Conservation (phyloP, 2,113 vertebrate genomes). For the Oncorhynchus keta region DNA sequence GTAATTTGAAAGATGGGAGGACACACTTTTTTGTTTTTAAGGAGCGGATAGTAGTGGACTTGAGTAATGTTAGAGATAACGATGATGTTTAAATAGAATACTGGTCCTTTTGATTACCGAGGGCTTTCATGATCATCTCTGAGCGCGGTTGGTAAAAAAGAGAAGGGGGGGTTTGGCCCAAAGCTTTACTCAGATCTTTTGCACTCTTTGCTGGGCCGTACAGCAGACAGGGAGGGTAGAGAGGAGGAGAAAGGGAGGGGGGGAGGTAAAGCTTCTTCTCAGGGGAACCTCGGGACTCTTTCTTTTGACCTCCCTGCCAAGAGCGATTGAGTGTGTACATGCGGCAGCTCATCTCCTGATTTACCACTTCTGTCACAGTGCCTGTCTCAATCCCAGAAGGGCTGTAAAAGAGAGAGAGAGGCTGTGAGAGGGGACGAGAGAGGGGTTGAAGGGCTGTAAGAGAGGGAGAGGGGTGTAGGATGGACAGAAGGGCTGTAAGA, state of each 20-base stretch:
- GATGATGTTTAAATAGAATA: constrained; percentile 52
- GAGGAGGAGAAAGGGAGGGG: not conserved
- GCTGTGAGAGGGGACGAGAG: no score
- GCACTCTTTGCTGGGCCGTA: not conserved
- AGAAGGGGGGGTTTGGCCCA: not conserved
- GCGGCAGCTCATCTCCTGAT: constrained; percentile 64
- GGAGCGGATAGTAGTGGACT: constrained; percentile 40
- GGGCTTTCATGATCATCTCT: constrained; percentile 34
- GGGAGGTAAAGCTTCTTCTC: constrained; percentile 55
- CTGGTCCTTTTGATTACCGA: constrained; percentile 49
- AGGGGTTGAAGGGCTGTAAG: not conserved
- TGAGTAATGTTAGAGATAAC: constrained; percentile 8
- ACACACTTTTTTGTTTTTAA: constrained; percentile 14
- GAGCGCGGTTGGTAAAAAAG: constrained; percentile 31
- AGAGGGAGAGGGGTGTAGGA: constrained; percentile 1
- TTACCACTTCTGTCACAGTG: constrained; percentile 59
- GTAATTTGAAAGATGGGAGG: constrained; percentile 22
- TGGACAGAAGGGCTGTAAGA: no score
- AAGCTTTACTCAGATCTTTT: not conserved
- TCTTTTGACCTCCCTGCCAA: constrained; percentile 71
- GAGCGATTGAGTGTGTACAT: constrained; percentile 69
- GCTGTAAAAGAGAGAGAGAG: not conserved
- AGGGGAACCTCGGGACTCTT: constrained; percentile 67
- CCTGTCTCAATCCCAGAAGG: constrained; percentile 55
- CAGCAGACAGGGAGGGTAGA: not conserved